Percentiles rank a stretch among this genome's conserved stretches.
phyloP scores from a whole-genome alignment of 2,113 vertebrate species.

The Ctenodactylus gundi region DNA sequence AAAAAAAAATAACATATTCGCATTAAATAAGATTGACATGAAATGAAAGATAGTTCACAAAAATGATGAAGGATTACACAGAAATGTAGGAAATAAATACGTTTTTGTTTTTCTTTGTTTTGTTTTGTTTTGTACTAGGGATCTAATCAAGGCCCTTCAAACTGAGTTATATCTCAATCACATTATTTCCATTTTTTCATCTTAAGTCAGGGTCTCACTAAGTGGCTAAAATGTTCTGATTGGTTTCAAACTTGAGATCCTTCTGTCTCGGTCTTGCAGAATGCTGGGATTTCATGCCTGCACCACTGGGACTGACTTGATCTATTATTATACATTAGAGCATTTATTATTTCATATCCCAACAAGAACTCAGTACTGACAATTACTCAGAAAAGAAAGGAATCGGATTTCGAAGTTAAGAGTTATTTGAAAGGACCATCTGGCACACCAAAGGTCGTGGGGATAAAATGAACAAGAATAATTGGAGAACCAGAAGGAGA shows the following conservation, averaged over 20 bases:
- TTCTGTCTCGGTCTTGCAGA: too few species aligned
- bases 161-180: too few species aligned
- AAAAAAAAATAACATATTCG: not conserved
- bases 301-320: too few species aligned
- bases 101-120: too few species aligned
- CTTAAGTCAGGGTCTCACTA: too few species aligned
- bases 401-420: not conserved
- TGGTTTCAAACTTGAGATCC: too few species aligned
- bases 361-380: not conserved
- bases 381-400: not conserved
- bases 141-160: too few species aligned
- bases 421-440: not conserved
- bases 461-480: not conserved
- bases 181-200: too few species aligned
- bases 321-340: not conserved
- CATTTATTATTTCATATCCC: not conserved
- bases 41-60: not conserved
- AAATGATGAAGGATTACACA: not conserved
- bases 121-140: too few species aligned
- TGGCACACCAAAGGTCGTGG: too few species aligned
- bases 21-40: not conserved
- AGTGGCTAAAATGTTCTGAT: not conserved
- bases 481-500: not conserved
- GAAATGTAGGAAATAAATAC: not conserved
- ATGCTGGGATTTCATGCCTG: too few species aligned